Conservation (phyloP, 64 coral and sea anemone genomes). For the Acropora yongei region DNA sequence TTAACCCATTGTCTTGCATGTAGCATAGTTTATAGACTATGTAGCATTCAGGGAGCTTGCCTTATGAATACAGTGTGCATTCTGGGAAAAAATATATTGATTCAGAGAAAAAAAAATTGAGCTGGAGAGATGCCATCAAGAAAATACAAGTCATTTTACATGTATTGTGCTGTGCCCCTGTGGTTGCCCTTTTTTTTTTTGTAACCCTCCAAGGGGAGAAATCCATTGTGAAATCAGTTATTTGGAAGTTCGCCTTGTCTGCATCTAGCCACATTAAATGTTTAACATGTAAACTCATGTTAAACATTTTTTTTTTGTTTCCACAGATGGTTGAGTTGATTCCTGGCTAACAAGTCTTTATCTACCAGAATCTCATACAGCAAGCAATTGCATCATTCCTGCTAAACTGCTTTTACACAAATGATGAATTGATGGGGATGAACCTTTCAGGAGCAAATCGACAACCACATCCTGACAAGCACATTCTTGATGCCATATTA, state of each 20-base stretch:
- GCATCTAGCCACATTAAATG: neutral
- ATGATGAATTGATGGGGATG: conserved; percentile 50
- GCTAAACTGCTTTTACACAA: conserved; percentile 62
- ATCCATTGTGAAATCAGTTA: no score
- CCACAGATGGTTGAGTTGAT: conserved; percentile 39
- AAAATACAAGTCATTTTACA: no score
- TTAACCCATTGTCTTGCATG: neutral
- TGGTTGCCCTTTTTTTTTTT: no score
- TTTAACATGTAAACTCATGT: neutral
- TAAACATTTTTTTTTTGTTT: neutral
- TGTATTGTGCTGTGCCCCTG: no score
- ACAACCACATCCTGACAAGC: conserved; percentile 51
- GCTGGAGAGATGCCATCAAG: no score
- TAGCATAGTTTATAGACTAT: neutral
- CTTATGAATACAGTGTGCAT: no score
- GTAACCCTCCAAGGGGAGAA: no score
- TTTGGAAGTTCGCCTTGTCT: no score
- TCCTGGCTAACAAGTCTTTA: conserved; percentile 31
- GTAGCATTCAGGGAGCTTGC: no score
- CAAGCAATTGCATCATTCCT: conserved; percentile 52
- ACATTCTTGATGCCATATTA: conserved; percentile 60
- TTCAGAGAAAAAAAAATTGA: no score
- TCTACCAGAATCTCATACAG: conserved; percentile 33
- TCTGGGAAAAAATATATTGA: no score
- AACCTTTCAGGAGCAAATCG: conserved; percentile 61